These are phyloP conservation scores for Ceratoteleas bidentatus DNA, from an alignment of 1,140 invertebrate species.

Conservation along the genomic window DNA sequence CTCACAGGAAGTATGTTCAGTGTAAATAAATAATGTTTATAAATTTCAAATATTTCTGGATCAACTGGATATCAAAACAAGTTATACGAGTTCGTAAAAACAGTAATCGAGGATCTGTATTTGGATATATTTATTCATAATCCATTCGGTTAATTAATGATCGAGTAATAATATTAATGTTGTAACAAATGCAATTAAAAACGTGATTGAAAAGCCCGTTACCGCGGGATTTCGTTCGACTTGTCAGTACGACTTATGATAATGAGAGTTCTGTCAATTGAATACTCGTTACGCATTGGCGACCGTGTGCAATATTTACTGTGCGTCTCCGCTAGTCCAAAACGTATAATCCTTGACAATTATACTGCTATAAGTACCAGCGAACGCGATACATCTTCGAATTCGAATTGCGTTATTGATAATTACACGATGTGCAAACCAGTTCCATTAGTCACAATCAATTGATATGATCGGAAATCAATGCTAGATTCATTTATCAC, in stretches of 20 bases:
- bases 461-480: conserved; percentile 60
- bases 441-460: conserved; percentile 65
- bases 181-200: conserved; percentile 30
- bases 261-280: conserved; percentile 40
- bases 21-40: no score
- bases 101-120: no score
- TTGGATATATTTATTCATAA: not conserved
- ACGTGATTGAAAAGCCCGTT: conserved; percentile 10
- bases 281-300: conserved; percentile 34
- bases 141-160: conserved; percentile 25
- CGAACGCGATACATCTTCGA: conserved; percentile 39
- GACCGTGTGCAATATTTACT: conserved; percentile 11
- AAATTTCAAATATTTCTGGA: no score
- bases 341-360: conserved; percentile 47
- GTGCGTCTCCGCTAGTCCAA: conserved; percentile 16
- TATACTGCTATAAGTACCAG: conserved; percentile 36
- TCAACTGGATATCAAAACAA: no score
- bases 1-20: no score
- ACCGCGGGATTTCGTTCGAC: conserved; percentile 20
- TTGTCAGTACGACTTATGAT: conserved; percentile 49
- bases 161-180: conserved; percentile 12
- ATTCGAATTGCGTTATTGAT: conserved; percentile 56
- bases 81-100: no score
- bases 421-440: conserved; percentile 57
- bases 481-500: conserved; percentile 49